Evolutionary conservation across 2,888 invertebrate genomes (phyloP), one percentile per base, ranked within the genome.

Genomic region (Cetonia aurata): DNA sequence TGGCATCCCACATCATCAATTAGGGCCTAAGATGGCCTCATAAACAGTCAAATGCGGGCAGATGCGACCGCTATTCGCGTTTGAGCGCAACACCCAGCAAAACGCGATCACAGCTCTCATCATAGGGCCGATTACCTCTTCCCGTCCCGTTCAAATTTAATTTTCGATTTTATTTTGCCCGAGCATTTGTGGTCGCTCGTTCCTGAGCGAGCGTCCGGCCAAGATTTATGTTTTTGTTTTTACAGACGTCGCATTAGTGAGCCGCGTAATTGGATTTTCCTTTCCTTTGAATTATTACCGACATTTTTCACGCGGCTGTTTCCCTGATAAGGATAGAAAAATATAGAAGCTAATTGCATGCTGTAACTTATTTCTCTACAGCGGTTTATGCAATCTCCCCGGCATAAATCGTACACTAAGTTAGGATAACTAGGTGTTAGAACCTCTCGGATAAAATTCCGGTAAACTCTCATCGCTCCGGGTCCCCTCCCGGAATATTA

Each of bases 201-300:
- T 50, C 8, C 50, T 19, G 50, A 17, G 15, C 19, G 17, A n/a
- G 25, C 57, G 57, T 59, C 19, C 25, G 42, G 57, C 19, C 44
- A 44, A 59, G 57, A 59, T 59, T 59, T 59, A 59, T 59, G 57
- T 37, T 59, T 59, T 59, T 59, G 57, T 59, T 59, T 59, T 59
- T 42, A 41, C 42, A 44, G 57, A 9, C 57, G 57, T 59, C n/a
- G 53, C 19, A 53, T 53, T 53, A 59, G 57, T 37, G 57, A 25
- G 17, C 37, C 57, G 42, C 44, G 57, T 59, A 59, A 59, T 59
- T 59, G 57, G 57, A 59, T 59, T 19, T 19, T 59, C 19, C 57
- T 59, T 44, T 41, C 17, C 25, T 59, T 59, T 59, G 44, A 59
- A 59, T 59, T 59, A 59, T 59, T 44, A 25, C 57, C 15, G 12